These are phyloP conservation scores for Zingel zingel DNA, from an alignment of 2,113 vertebrate species.

Conservation along the genomic window DNA sequence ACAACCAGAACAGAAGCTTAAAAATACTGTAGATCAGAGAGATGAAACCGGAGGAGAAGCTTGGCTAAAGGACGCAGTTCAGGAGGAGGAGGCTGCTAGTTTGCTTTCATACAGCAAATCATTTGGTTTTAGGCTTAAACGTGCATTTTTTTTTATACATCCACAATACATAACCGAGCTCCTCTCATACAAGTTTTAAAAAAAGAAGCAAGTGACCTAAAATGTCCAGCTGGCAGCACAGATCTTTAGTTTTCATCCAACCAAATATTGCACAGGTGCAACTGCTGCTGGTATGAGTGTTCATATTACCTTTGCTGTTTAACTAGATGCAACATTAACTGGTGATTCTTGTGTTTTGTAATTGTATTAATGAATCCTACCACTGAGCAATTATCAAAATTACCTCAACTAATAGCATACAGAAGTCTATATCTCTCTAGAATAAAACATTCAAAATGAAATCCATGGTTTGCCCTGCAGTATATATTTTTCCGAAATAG, in stretches of 20 bases:
- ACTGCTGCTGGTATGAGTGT: constrained; percentile 67
- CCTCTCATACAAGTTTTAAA: constrained; percentile 40
- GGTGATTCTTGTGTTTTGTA: constrained; percentile 24
- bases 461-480: constrained; percentile 47
- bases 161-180: constrained; percentile 61
- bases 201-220: constrained; percentile 56
- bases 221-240: constrained; percentile 53
- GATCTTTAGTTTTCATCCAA: constrained; percentile 57
- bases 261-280: constrained; percentile 63
- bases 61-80: constrained; percentile 46
- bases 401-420: constrained; percentile 61
- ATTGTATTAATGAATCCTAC: constrained; percentile 56
- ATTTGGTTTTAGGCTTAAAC: constrained; percentile 80
- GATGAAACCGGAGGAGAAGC: constrained; percentile 75
- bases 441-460: constrained; percentile 66
- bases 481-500: constrained; percentile 15
- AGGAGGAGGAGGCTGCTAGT: constrained; percentile 54
- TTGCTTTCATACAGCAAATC: constrained; percentile 71
- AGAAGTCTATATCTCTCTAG: constrained; percentile 51
- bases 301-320: constrained; percentile 33
- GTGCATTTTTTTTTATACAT: constrained; percentile 65
- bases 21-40: constrained; percentile 84
- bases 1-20: constrained; percentile 80
- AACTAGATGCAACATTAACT: constrained; percentile 34
- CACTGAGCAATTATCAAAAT: constrained; percentile 70